Conservation (phyloP, 2,113 vertebrate species). For the Lepus europaeus region DNA sequence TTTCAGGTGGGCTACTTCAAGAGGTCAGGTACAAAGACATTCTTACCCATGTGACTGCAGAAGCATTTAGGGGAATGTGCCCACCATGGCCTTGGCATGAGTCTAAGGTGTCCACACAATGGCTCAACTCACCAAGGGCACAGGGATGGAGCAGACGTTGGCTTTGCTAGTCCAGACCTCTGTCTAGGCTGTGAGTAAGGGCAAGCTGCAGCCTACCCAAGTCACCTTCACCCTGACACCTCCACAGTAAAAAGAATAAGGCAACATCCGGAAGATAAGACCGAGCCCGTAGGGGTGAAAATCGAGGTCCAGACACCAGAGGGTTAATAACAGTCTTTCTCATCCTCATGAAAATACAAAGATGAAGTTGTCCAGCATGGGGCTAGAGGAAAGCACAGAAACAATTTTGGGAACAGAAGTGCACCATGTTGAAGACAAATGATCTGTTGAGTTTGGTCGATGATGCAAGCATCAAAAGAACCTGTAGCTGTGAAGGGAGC, state of each 20-base stretch:
- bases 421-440: no score
- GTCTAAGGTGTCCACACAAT: no score
- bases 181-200: constrained; percentile 92
- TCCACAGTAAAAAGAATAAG: constrained; percentile 94
- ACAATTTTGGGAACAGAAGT: no score
- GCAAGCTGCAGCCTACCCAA: constrained; percentile 90
- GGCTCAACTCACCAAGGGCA: no score
- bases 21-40: neutral
- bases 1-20: neutral
- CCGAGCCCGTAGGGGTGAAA: constrained; percentile 94
- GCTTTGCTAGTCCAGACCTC: constrained; percentile 89
- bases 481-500: no score
- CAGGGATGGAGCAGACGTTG: no score
- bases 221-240: constrained; percentile 93
- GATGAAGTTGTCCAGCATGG: no score
- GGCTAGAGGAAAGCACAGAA: no score
- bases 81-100: no score
- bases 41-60: neutral
- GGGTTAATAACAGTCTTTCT: constrained; percentile 95
- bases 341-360: constrained; percentile 88
- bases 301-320: constrained; percentile 93
- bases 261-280: constrained; percentile 91
- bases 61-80: neutral
- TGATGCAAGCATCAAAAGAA: no score
- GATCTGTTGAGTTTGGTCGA: no score